A percentile compares a stretch with the other conserved stretches of the same genome.
Conservation (phyloP, 1,140 invertebrate species). For the Planococcus citri region DNA sequence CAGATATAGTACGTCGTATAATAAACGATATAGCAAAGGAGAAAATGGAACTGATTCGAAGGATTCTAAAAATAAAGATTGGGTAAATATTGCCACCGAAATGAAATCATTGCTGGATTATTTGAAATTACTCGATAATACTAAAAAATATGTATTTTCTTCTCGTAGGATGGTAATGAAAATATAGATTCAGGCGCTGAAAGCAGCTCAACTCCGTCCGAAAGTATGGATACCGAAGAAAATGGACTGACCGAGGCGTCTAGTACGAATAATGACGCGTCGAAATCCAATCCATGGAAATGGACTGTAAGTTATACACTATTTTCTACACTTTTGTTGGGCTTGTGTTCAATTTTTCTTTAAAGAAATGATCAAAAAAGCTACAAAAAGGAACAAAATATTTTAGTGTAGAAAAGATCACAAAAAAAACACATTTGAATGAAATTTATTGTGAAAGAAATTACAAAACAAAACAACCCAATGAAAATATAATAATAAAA, state of each 20-base stretch:
- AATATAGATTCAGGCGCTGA: conserved; percentile 32
- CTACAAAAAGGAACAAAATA: too few species aligned
- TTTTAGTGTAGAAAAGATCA: too few species aligned
- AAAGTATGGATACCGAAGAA: conserved; percentile 27
- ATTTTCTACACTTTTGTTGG: too few species aligned
- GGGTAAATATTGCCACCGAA: too few species aligned
- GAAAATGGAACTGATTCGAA: not conserved
- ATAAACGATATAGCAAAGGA: not conserved
- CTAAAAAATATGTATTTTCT: not conserved
- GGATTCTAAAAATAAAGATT: not conserved
- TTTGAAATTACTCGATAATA: too few species aligned
- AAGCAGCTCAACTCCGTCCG: conserved; percentile 34
- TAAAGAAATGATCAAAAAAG: too few species aligned
- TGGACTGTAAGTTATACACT: conserved; percentile 54
- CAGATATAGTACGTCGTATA: not conserved
- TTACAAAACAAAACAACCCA: too few species aligned
- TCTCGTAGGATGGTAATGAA: not conserved
- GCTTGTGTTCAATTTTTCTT: not conserved
- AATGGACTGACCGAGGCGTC: conserved; percentile 30
- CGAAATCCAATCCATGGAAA: conserved; percentile 55
- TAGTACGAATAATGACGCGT: conserved; percentile 33
- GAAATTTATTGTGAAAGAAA: too few species aligned
- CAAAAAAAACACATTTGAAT: too few species aligned
- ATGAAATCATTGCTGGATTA: too few species aligned
- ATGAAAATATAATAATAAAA: too few species aligned